phyloP scores from a whole-genome alignment of 2,797 vertebrate genomes.

The Fistularia commersonii region DNA sequence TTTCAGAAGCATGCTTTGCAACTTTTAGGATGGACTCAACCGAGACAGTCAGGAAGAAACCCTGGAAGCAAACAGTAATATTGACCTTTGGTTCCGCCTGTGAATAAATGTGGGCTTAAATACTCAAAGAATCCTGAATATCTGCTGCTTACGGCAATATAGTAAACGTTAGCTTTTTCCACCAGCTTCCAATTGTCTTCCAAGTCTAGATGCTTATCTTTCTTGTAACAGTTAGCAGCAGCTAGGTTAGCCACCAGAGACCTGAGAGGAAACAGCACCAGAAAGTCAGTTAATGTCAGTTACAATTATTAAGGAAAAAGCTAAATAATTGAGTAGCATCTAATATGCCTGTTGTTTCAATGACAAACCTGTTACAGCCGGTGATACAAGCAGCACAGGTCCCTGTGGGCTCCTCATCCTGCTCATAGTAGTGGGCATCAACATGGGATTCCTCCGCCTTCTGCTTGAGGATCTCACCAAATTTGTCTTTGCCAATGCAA shows the following conservation, averaged over 20 bases:
- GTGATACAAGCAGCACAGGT: conserved; percentile 96
- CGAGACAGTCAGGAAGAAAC: conserved; percentile 97
- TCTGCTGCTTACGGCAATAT: conserved; percentile 90
- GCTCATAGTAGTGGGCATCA: conserved; percentile 93
- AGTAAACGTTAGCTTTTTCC: conserved; percentile 93
- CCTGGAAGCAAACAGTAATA: conserved; percentile 68
- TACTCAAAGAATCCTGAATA: neutral
- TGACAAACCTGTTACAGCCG: conserved; percentile 85
- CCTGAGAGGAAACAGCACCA: conserved; percentile 65
- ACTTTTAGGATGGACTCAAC: conserved; percentile 94
- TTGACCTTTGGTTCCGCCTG: neutral
- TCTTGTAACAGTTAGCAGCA: conserved; percentile 97
- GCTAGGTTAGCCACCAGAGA: conserved; percentile 95
- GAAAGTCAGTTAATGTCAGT: neutral
- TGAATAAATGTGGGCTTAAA: conserved; percentile 1
- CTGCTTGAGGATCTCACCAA: conserved; percentile 91
- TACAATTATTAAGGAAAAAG: neutral
- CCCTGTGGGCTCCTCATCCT: conserved; percentile 90
- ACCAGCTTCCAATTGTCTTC: conserved; percentile 96
- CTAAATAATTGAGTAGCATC: too few relatives aligned
- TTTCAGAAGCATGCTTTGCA: conserved; percentile 86
- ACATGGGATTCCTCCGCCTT: conserved; percentile 91
- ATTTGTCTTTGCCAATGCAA: conserved; percentile 94
- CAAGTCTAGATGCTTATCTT: conserved; percentile 93
- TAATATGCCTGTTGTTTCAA: neutral